Percentiles rank a stretch among this genome's conserved stretches.
phyloP scores from a whole-genome alignment of 2,113 vertebrate species.

The Archilochus colubris region DNA sequence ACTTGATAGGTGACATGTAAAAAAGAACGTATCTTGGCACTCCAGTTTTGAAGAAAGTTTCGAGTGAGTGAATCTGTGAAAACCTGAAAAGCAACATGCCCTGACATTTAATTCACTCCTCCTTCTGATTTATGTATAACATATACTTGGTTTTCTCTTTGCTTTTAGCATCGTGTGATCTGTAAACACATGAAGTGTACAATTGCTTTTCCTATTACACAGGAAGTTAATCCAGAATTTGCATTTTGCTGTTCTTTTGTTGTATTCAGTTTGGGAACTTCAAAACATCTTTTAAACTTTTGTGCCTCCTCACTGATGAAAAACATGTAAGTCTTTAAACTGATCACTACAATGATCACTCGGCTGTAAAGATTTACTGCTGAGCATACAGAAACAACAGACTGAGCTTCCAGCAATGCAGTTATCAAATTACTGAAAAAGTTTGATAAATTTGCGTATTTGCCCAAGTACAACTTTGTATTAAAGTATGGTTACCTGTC shows the following conservation, averaged over 20 bases:
- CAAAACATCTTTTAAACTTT: not conserved
- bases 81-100: not conserved
- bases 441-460: not conserved
- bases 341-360: not conserved
- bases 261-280: not conserved
- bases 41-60: not conserved
- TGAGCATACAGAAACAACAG: not conserved
- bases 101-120: not conserved
- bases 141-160: not conserved
- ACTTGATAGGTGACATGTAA: not conserved
- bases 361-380: not conserved
- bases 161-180: not conserved
- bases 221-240: not conserved
- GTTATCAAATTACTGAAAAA: not conserved
- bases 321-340: not conserved
- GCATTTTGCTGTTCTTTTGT: not conserved
- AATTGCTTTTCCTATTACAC: not conserved
- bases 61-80: not conserved
- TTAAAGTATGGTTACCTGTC: not conserved
- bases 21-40: not conserved
- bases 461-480: fast-evolving
- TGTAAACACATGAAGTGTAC: not conserved
- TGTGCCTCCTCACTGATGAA: not conserved
- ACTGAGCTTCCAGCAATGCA: not conserved
- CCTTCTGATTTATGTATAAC: not conserved